Percentiles rank a stretch among this genome's conserved stretches.
Conservation (phyloP, 2,113 vertebrate genomes). For the Excalfactoria chinensis region DNA sequence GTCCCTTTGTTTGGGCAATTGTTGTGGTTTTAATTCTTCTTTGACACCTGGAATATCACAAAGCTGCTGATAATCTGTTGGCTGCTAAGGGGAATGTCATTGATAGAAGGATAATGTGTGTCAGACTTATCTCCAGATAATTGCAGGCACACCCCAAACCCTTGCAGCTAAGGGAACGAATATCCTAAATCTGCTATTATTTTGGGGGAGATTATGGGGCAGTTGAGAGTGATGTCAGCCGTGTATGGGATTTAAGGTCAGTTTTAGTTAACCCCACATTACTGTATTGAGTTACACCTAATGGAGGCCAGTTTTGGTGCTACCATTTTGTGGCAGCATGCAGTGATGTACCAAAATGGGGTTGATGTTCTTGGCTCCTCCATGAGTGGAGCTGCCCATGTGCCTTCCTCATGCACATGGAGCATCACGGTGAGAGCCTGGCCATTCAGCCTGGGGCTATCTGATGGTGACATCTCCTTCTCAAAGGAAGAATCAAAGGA, state of each 20-base stretch:
- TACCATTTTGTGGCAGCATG: neutral
- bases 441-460: neutral
- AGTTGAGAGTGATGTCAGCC: conserved; percentile 21
- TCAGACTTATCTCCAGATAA: conserved; percentile 59
- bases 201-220: conserved; percentile 2
- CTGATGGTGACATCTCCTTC: conserved; percentile 10
- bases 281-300: neutral
- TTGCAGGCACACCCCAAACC: conserved; percentile 60
- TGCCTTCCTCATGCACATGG: neutral
- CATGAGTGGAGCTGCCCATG: neutral
- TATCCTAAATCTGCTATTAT: conserved; percentile 59
- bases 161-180: conserved; percentile 35
- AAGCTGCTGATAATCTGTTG: conserved; percentile 73
- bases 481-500: neutral
- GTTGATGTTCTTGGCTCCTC: neutral
- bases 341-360: conserved; percentile 49
- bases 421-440: neutral
- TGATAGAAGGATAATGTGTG: conserved; percentile 67
- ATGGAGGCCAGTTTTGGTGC: neutral
- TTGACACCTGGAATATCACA: conserved; percentile 76
- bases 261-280: neutral
- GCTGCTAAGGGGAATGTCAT: conserved; percentile 60
- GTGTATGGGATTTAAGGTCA: neutral
- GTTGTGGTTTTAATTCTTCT: conserved; percentile 72
- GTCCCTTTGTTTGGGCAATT: conserved; percentile 71